A percentile compares a stretch with the other conserved stretches of the same genome.
phyloP scores from a whole-genome alignment of 2,797 vertebrate species.

The Pseudomugil gertrudae region DNA sequence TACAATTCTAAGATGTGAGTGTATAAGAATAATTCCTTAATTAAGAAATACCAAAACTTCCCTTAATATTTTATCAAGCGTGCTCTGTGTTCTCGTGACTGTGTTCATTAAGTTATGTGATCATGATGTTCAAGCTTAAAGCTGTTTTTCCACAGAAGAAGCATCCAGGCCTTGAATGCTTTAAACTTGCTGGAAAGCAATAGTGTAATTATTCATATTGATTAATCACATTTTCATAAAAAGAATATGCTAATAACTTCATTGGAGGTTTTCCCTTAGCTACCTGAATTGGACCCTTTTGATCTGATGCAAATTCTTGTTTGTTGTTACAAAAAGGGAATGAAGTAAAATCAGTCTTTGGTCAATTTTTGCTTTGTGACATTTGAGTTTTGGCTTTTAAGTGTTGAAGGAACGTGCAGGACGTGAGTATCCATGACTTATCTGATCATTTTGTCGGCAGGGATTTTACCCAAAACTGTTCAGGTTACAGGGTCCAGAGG shows the following conservation, averaged over 20 bases:
- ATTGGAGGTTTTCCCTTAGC: slow-evolving; percentile 33
- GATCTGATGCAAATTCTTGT: slow-evolving; percentile 21
- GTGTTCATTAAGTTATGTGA: slow-evolving; percentile 14
- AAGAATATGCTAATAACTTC: slow-evolving; percentile 42
- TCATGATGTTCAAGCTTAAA: slow-evolving; percentile 14
- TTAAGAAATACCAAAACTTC: slow-evolving; percentile 7
- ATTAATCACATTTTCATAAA: slow-evolving; percentile 47
- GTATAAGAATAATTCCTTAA: neutral
- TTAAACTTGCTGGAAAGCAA: slow-evolving; percentile 37
- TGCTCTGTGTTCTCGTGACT: neutral
- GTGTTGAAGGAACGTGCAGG: too few relatives aligned
- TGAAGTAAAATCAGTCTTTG: neutral
- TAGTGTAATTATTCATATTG: slow-evolving; percentile 50
- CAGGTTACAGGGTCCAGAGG: too few relatives aligned
- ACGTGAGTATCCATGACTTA: too few relatives aligned
- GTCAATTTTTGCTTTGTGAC: too few relatives aligned
- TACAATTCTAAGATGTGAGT: too few relatives aligned
- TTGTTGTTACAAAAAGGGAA: slow-evolving; percentile 21
- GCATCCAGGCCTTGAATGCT: slow-evolving; percentile 40
- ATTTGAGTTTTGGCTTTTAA: too few relatives aligned
- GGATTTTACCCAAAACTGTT: too few relatives aligned
- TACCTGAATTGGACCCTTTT: neutral
- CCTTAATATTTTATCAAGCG: neutral
- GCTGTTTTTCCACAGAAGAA: slow-evolving; percentile 29
- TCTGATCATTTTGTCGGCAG: too few relatives aligned